Evolutionary conservation across 2,113 vertebrate genomes (phyloP), one percentile per base, ranked within the genome.

Genomic region (Shinisaurus crocodilurus): DNA sequence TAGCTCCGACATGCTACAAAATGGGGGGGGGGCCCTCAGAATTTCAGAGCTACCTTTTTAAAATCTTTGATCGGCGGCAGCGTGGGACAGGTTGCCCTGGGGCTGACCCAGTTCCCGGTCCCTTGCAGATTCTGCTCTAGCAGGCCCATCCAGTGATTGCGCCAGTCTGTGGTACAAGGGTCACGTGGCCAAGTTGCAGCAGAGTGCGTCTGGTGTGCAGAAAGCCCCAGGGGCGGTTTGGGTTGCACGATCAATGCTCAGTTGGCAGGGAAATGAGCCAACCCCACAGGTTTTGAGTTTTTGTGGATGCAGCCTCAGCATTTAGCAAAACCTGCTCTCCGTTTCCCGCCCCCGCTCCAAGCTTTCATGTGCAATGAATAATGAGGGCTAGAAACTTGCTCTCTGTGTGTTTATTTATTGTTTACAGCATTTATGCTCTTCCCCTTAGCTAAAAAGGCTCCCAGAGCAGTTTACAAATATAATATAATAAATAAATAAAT

Each of bases 11-110:
- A 23, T 5, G 40, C 45, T 6, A 27, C 13, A 34, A n/a, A n/a
- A 4, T 5, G 3, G n/a, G 5, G 3, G 72, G n/a, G n/a, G n/a
- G n/a, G n/a, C n/a, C n/a, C n/a, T n/a, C 13, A 12, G 29, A 9
- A 3, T 60, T 83, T 67, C 54, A 82, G n/a, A 7, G n/a, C n/a
- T n/a, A n/a, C n/a, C n/a, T n/a, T n/a, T n/a, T n/a, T n/a, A 54
- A 54, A 54, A 16, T 37, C 72, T 43, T 83, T 32, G 3, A 5
- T 83, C 3, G 8, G 82, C 82, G 37, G 34, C 16, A 3, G 16
- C 23, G 18, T 27, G n/a, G 82, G 60, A 37, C 10, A 50, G 60
- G 8, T 43, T 65, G 57, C 25, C 20, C 54, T n/a, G 1, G 18
- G 29, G 23, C 60, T 43, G 25, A 29, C 37, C 43, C 37, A 13